Conservation (phyloP, 2,797 vertebrate genomes). For the Halcyon chelicuti region DNA sequence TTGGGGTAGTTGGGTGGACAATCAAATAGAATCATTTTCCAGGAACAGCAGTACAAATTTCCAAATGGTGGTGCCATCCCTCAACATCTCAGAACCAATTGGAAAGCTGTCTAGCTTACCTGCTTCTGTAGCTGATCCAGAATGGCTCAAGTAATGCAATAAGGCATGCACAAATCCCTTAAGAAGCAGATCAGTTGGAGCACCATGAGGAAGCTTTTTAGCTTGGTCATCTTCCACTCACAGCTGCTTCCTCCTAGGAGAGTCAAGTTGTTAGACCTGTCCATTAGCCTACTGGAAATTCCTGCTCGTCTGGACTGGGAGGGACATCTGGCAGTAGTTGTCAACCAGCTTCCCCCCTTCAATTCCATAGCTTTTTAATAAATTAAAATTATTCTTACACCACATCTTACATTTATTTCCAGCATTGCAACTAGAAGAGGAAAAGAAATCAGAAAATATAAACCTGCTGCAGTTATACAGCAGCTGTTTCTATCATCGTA, state of each 20-base stretch:
- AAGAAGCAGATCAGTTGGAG: neutral
- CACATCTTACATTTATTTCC: neutral
- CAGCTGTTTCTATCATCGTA: neutral
- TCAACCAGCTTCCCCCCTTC: neutral
- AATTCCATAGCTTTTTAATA: neutral
- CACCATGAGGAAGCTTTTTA: neutral
- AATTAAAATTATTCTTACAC: neutral
- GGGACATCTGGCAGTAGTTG: neutral
- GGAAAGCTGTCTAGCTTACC: neutral
- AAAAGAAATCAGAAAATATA: neutral
- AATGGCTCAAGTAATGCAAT: rapidly evolving
- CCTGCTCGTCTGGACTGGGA: neutral
- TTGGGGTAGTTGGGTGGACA: neutral
- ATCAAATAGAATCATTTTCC: neutral
- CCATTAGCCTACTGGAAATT: constrained; percentile 18
- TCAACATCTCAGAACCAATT: neutral
- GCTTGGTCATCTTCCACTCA: neutral
- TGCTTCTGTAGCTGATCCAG: neutral
- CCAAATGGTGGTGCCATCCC: neutral
- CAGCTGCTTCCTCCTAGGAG: neutral
- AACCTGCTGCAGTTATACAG: neutral
- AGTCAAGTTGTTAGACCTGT: neutral
- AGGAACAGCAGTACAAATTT: neutral
- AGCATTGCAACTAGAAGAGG: neutral
- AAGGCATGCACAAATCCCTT: rapidly evolving